These are phyloP conservation scores for Pipra filicauda DNA, from an alignment of 2,113 vertebrate species.

Conservation along the genomic window DNA sequence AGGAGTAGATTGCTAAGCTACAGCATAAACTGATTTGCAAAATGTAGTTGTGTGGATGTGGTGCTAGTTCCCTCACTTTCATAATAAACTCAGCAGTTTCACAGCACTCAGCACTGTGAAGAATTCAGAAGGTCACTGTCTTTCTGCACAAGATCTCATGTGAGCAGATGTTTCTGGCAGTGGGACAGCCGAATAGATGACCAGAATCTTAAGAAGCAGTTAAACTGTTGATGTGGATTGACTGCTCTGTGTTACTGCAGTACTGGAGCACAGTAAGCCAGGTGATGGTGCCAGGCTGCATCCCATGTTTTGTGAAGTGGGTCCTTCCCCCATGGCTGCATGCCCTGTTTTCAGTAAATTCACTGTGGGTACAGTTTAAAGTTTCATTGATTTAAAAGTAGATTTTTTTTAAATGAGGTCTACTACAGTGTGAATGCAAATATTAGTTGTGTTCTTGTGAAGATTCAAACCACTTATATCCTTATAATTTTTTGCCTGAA, in stretches of 20 bases:
- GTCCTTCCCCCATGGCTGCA: neutral
- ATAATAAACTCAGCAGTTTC: neutral
- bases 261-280: neutral
- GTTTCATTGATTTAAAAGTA: neutral
- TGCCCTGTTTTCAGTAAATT: neutral
- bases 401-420: neutral
- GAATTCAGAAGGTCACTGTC: neutral
- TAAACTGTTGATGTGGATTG: neutral
- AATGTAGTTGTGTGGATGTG: neutral
- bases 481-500: neutral
- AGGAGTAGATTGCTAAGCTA: neutral
- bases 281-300: neutral
- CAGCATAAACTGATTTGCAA: neutral
- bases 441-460: neutral
- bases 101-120: neutral
- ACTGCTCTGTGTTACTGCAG: neutral
- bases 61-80: neutral
- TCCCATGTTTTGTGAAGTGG: fast-evolving
- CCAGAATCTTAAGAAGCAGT: neutral
- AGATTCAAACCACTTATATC: neutral
- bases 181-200: neutral
- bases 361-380: neutral
- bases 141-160: fast-evolving
- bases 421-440: neutral
- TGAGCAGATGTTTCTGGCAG: neutral